Conservation (phyloP, 2,888 invertebrate genomes). For the Tillus elongatus region DNA sequence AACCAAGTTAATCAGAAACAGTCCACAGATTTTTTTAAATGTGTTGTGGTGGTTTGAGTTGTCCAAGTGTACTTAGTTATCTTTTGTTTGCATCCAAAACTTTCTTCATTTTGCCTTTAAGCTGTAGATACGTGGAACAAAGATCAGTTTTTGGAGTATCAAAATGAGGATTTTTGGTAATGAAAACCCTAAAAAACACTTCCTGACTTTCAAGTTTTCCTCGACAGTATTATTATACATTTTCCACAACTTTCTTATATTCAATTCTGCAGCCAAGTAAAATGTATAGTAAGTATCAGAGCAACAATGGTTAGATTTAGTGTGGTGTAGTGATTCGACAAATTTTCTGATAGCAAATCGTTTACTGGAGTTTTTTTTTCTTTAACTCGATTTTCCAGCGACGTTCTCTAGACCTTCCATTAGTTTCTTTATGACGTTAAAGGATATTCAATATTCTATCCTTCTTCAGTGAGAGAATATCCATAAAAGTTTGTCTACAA, state of each 20-base stretch:
- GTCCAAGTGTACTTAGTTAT: no score
- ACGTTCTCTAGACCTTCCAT: constrained; percentile 1
- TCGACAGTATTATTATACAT: neutral
- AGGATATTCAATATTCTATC: no score
- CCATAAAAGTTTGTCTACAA: no score
- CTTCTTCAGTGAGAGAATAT: no score
- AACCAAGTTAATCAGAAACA: no score
- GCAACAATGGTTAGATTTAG: neutral
- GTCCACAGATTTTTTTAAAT: no score
- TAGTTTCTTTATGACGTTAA: no score
- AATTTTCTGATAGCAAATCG: neutral
- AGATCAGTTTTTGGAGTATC: constrained; percentile 2
- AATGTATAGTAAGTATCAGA: neutral
- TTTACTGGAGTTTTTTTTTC: neutral
- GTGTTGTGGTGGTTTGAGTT: no score
- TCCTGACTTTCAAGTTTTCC: neutral
- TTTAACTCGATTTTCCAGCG: neutral
- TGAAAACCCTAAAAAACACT: neutral
- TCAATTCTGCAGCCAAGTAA: neutral
- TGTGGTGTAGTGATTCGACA: neutral
- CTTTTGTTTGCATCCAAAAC: neutral
- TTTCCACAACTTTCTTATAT: constrained; percentile 1
- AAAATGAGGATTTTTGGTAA: neutral
- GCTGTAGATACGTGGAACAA: constrained; percentile 1
- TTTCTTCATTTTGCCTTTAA: neutral